These are phyloP conservation scores for Imbricaverruca yamaguchii DNA, from an alignment of 2,888 invertebrate genomes.

Conservation along the genomic window DNA sequence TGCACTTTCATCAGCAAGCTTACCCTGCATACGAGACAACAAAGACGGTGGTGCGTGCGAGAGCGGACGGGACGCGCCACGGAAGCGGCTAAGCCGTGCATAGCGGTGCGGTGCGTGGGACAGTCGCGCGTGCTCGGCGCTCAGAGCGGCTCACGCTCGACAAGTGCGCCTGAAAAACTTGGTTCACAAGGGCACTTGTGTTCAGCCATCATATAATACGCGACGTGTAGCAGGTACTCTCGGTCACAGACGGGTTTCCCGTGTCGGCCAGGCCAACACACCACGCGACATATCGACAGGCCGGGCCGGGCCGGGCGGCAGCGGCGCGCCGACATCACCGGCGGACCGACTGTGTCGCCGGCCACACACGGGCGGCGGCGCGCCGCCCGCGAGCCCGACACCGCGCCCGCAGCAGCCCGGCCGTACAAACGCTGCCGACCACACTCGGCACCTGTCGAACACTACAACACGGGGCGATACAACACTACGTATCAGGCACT, in stretches of 20 bases:
- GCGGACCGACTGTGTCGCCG: neutral
- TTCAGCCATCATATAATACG: neutral
- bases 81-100: conserved; percentile 7
- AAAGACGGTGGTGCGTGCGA: neutral
- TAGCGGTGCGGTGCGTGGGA: neutral
- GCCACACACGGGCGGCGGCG: neutral
- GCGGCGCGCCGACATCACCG: no score
- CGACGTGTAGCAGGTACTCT: conserved; percentile 1
- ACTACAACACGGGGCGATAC: neutral
- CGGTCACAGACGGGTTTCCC: conserved; percentile 1
- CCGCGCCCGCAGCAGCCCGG: neutral
- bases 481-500: neutral
- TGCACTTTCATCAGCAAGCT: conserved; percentile 18
- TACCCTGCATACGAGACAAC: conserved; percentile 1
- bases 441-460: no score
- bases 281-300: neutral
- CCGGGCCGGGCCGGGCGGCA: neutral
- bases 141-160: neutral
- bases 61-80: neutral
- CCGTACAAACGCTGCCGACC: neutral
- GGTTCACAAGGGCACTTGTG: conserved; percentile 16
- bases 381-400: neutral
- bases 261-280: neutral
- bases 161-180: neutral
- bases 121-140: neutral